Evolutionary conservation across 1,140 invertebrate genomes (phyloP).

Genomic region (Lepidurus packardi): DNA sequence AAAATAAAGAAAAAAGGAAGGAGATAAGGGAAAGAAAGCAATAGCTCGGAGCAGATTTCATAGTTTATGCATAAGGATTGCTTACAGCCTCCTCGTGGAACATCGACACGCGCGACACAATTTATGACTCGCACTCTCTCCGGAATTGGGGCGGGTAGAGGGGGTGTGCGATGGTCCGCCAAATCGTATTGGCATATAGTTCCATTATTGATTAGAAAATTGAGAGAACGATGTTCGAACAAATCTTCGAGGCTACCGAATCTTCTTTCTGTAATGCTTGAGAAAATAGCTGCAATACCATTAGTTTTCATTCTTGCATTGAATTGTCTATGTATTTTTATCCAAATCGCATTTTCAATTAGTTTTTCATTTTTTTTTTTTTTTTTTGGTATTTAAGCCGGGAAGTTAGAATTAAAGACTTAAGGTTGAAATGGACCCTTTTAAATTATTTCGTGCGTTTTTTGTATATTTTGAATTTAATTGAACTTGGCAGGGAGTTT

Average conservation of each 20-base stretch:
- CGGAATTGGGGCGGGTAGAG: background rate
- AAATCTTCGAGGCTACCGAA: background rate
- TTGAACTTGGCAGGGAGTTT: too few relatives aligned
- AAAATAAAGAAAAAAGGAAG: background rate
- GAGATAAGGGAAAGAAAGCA: background rate
- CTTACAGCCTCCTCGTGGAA: background rate
- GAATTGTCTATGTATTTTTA: too few relatives aligned
- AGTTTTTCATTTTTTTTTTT: too few relatives aligned
- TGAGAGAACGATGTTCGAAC: background rate
- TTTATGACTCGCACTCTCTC: background rate
- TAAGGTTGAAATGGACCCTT: too few relatives aligned
- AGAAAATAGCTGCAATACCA: too few relatives aligned
- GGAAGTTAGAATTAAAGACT: too few relatives aligned
- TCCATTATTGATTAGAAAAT: background rate
- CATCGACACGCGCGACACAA: background rate
- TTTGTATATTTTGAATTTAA: too few relatives aligned
- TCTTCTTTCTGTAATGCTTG: background rate
- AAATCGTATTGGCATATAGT: slow-evolving; percentile 4
- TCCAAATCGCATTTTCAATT: too few relatives aligned
- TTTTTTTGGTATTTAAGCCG: too few relatives aligned
- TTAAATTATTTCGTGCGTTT: too few relatives aligned
- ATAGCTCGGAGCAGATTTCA: background rate
- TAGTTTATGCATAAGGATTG: slow-evolving; percentile 17
- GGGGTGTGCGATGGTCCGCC: background rate
- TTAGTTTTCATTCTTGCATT: too few relatives aligned